Conservation (phyloP, 2,888 invertebrate genomes). For the Aethes cnicana region DNA sequence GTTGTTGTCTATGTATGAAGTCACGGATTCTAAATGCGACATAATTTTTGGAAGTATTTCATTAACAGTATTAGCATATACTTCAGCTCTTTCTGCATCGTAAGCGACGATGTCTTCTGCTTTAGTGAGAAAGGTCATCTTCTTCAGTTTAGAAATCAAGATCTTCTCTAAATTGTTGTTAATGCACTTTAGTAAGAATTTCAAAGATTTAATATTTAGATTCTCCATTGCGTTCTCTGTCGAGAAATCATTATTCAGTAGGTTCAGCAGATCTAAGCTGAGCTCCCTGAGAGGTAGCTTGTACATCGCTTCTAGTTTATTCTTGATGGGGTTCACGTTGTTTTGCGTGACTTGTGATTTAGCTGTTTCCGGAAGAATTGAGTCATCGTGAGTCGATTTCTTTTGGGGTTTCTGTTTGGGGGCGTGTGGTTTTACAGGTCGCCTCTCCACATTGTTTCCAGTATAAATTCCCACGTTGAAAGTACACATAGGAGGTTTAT, state of each 20-base stretch:
- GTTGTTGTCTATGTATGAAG: slow-evolving; percentile 51
- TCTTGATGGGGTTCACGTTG: slow-evolving; percentile 48
- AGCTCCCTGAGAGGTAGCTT: slow-evolving; percentile 60
- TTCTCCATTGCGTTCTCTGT: slow-evolving; percentile 46
- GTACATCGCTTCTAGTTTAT: slow-evolving; percentile 49
- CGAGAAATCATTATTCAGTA: slow-evolving; percentile 58
- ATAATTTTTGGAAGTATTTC: slow-evolving; percentile 60
- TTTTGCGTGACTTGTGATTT: slow-evolving; percentile 63
- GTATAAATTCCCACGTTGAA: slow-evolving; percentile 55
- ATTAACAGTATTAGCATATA: slow-evolving; percentile 56
- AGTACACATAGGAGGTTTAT: slow-evolving; percentile 62
- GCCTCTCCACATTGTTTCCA: slow-evolving; percentile 50
- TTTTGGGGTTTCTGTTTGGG: slow-evolving; percentile 50
- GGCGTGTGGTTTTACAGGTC: slow-evolving; percentile 41
- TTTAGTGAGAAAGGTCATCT: slow-evolving; percentile 62
- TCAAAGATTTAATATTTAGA: slow-evolving; percentile 57
- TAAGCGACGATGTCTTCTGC: slow-evolving; percentile 50
- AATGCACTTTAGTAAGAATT: slow-evolving; percentile 57
- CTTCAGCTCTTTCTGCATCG: slow-evolving; percentile 58
- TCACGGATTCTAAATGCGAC: slow-evolving; percentile 55
- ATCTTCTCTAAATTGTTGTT: slow-evolving; percentile 56
- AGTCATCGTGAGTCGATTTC: slow-evolving; percentile 55
- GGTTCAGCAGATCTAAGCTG: slow-evolving; percentile 56
- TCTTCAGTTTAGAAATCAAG: slow-evolving; percentile 66
- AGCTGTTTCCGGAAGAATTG: slow-evolving; percentile 57